Conservation (phyloP, 2,797 vertebrate genomes). For the Cygnus olor region DNA sequence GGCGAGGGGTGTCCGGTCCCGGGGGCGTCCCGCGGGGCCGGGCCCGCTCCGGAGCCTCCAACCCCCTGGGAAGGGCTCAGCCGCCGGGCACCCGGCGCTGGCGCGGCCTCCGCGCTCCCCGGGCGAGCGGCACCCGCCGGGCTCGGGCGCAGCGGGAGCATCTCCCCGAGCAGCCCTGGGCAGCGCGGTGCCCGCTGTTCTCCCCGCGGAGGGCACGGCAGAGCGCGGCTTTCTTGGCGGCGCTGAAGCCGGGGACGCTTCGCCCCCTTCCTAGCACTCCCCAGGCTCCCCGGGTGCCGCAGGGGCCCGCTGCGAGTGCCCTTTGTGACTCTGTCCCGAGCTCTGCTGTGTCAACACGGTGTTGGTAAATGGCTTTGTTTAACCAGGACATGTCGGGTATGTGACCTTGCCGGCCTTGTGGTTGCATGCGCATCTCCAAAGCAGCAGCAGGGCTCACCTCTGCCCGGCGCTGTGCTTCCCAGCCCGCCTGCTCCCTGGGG, state of each 20-base stretch:
- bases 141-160: rapidly evolving
- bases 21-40: neutral
- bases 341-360: slow-evolving; percentile 72
- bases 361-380: slow-evolving; percentile 72
- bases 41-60: neutral
- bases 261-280: neutral
- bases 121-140: rapidly evolving
- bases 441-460: neutral
- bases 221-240: rapidly evolving
- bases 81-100: neutral
- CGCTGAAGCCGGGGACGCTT: neutral
- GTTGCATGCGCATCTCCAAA: slow-evolving; percentile 51
- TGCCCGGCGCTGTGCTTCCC: neutral
- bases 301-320: slow-evolving; percentile 45
- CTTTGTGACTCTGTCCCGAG: slow-evolving; percentile 73
- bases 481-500: neutral
- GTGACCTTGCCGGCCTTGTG: slow-evolving; percentile 56
- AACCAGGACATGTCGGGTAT: slow-evolving; percentile 64
- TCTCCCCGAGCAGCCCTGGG: neutral
- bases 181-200: neutral
- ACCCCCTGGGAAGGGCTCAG: neutral
- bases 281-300: neutral
- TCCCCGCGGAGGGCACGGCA: neutral
- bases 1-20: neutral
- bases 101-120: neutral